Conservation (phyloP, 2,113 vertebrate species). For the Gopherus evgoodei region DNA sequence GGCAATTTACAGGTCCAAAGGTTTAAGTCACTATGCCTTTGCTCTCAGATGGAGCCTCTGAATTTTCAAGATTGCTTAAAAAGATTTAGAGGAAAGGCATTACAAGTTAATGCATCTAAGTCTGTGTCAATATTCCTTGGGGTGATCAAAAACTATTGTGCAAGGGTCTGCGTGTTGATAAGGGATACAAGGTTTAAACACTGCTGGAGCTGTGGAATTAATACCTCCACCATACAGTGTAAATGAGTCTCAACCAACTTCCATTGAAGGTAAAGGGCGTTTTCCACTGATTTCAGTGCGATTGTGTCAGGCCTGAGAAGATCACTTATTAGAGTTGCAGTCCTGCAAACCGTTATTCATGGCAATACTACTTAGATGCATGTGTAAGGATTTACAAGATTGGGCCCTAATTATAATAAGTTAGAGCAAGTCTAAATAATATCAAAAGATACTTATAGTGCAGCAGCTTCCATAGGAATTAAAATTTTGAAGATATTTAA, state of each 20-base stretch:
- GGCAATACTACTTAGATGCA: background rate
- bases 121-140: background rate
- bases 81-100: background rate
- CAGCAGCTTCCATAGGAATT: background rate
- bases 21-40: background rate
- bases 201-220: background rate
- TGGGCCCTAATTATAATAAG: background rate
- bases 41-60: background rate
- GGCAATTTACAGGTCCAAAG: background rate
- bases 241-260: background rate
- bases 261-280: background rate
- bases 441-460: background rate
- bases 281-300: background rate
- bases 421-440: background rate
- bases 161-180: background rate
- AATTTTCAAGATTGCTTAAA: background rate
- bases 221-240: background rate
- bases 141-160: background rate
- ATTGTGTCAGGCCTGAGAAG: background rate
- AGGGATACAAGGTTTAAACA: background rate
- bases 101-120: background rate
- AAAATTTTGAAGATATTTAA: background rate
- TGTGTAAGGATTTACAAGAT: background rate
- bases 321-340: background rate
- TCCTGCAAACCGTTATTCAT: rapidly evolving